phyloP scores from a whole-genome alignment of 1,140 invertebrate genomes.

The Formica exsecta region DNA sequence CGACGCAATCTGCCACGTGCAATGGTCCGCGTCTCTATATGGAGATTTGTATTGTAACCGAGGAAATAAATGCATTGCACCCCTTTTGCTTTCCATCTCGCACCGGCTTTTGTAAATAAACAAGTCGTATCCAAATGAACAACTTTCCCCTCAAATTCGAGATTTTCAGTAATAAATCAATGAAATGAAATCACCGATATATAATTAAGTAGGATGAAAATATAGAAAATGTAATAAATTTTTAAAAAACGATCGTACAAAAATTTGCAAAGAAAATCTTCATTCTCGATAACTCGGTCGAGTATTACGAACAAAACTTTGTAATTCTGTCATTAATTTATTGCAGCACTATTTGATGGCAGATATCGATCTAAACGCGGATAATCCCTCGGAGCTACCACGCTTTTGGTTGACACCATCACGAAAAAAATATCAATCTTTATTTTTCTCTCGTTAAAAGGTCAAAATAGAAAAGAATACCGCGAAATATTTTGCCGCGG shows the following conservation, averaged over 20 bases:
- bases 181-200: background rate
- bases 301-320: background rate
- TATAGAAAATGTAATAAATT: slow-evolving; percentile 1
- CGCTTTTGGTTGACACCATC: background rate
- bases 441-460: slow-evolving; percentile 26
- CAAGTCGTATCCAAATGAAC: slow-evolving; percentile 23
- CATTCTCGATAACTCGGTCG: background rate
- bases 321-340: slow-evolving; percentile 18
- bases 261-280: background rate
- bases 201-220: slow-evolving; percentile 1
- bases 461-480: slow-evolving; percentile 1
- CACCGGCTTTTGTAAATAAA: background rate
- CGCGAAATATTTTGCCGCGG: slow-evolving; percentile 12
- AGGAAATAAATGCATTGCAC: background rate
- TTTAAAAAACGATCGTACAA: background rate
- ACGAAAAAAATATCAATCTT: slow-evolving; percentile 39
- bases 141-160: background rate
- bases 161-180: background rate
- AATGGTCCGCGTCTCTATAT: slow-evolving; percentile 35
- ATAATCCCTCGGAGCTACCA: background rate
- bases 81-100: slow-evolving; percentile 4
- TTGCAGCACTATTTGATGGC: background rate
- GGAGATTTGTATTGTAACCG: background rate
- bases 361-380: background rate
- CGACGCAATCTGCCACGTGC: slow-evolving; percentile 75